Percentiles rank a stretch among this genome's conserved stretches.
Evolutionary conservation across 2,113 vertebrate species (phyloP).

Genomic region (Brachyhypopomus occidentalis): DNA sequence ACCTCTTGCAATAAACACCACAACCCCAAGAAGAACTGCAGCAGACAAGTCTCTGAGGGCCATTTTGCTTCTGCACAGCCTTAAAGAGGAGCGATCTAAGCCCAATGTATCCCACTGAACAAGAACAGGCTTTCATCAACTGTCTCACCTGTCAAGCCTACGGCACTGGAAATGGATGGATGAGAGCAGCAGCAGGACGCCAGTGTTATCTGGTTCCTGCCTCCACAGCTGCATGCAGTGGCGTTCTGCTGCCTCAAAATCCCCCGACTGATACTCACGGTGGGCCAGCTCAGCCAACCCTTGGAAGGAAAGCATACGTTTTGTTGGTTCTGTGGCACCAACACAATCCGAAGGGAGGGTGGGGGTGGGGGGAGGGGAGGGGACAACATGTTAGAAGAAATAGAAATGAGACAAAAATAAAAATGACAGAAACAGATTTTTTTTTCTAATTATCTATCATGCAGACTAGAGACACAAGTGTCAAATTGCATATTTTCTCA

Average conservation of each 20-base stretch:
- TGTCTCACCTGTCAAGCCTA: constrained; percentile 93
- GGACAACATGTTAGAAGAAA: constrained; percentile 95
- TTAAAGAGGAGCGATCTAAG: neutral
- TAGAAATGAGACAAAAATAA: constrained; percentile 79
- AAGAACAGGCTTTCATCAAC: constrained; percentile 21
- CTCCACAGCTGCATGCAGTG: constrained; percentile 99
- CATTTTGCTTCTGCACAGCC: neutral
- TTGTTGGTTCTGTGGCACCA: constrained; percentile 99
- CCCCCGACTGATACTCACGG: constrained; percentile 98
- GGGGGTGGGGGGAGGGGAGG: constrained; percentile 75
- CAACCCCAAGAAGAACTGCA: neutral
- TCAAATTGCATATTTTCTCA: neutral
- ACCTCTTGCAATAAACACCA: too few species aligned
- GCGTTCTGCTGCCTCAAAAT: constrained; percentile 98
- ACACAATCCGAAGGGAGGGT: constrained; percentile 81
- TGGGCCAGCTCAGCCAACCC: constrained; percentile 99
- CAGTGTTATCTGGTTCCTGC: constrained; percentile 98
- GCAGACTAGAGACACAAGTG: neutral
- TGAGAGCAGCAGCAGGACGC: constrained; percentile 93
- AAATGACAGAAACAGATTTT: constrained; percentile 41
- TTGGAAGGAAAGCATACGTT: constrained; percentile 99
- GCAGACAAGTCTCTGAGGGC: too few species aligned
- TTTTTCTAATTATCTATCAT: constrained; percentile 19
- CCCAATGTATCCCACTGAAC: constrained; percentile 35
- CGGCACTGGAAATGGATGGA: constrained; percentile 99